phyloP scores from a whole-genome alignment of 2,113 vertebrate species.

The Pomatorhinus ruficollis region DNA sequence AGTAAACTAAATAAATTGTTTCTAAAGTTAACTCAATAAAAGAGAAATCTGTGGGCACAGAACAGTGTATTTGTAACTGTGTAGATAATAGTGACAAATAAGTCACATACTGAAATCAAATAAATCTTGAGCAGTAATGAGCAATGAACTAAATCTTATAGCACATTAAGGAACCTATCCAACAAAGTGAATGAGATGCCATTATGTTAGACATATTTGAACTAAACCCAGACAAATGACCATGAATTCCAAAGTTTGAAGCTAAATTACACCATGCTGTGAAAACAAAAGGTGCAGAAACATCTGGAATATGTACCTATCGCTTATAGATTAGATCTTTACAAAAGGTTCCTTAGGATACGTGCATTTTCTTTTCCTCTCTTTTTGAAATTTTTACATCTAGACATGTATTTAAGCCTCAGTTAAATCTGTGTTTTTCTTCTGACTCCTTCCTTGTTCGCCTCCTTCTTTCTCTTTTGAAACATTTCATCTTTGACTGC shows the following conservation, averaged over 20 bases:
- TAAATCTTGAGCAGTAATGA: not conserved
- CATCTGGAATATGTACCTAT: not conserved
- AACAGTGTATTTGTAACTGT: conserved; percentile 4
- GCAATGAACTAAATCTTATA: not conserved
- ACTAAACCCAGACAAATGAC: not conserved
- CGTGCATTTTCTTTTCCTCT: not conserved
- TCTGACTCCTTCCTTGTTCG: not conserved
- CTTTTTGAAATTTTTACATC: not conserved
- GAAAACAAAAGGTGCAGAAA: not conserved
- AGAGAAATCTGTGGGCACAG: not conserved
- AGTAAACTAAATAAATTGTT: conserved; percentile 3
- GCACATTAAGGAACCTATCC: not conserved
- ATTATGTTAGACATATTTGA: not conserved
- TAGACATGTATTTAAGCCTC: not conserved
- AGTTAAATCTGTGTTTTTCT: not conserved
- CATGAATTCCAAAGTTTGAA: not conserved
- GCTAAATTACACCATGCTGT: not conserved
- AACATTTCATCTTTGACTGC: not conserved
- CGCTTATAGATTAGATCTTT: fast-evolving
- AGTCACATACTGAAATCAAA: not conserved
- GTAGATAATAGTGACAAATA: conserved; percentile 44
- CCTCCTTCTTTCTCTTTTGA: not conserved
- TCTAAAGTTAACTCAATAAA: conserved; percentile 33
- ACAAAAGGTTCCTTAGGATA: not conserved
- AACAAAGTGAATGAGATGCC: not conserved